phyloP scores from a whole-genome alignment of 1,140 invertebrate species.

The Whitmania pigra region DNA sequence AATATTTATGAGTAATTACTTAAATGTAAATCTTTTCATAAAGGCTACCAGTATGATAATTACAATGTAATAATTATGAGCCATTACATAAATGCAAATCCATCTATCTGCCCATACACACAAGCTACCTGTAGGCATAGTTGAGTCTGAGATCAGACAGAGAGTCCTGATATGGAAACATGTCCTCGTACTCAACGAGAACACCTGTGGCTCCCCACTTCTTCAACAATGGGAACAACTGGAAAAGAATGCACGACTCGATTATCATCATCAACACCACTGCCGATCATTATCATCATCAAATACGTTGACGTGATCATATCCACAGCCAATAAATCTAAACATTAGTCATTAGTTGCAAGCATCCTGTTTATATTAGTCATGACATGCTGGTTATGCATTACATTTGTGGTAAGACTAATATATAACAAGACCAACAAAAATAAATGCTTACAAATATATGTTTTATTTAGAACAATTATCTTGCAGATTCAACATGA shows the following conservation, averaged over 20 bases:
- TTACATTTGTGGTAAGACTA: background rate
- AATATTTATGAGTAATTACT: too few relatives aligned
- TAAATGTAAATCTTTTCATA: too few relatives aligned
- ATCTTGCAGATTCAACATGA: background rate
- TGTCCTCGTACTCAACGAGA: conserved; percentile 90
- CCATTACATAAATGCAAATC: background rate
- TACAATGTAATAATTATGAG: background rate
- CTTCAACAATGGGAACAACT: conserved; percentile 52
- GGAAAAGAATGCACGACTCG: background rate
- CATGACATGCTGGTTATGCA: background rate
- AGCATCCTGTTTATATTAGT: background rate
- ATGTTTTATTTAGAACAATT: background rate
- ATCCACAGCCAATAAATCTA: background rate
- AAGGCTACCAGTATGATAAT: too few relatives aligned
- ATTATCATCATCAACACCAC: background rate
- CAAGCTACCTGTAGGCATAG: conserved; percentile 57
- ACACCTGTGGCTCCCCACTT: conserved; percentile 71
- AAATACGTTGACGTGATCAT: too few relatives aligned
- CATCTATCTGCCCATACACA: background rate
- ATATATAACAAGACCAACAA: background rate
- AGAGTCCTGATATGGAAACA: conserved; percentile 74
- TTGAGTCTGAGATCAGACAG: conserved; percentile 56
- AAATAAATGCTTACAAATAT: background rate
- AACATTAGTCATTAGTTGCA: background rate
- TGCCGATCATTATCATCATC: too few relatives aligned